Base-by-base conservation (phyloP, 2,113 vertebrate species). In the Dipodomys stephensi region DNA sequence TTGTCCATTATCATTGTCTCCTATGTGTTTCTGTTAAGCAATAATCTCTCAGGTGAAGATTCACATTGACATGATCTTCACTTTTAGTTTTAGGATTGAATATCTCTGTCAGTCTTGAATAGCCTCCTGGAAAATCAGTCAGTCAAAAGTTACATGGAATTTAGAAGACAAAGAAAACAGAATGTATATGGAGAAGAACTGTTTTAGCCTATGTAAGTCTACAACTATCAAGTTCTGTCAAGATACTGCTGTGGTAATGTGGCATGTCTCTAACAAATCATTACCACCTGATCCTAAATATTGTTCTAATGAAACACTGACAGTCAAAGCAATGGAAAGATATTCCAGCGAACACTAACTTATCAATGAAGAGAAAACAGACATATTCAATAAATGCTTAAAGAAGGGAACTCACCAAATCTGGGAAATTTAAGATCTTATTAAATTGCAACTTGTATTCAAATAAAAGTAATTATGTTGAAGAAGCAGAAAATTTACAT, bases 381-480 rank as follows among this genome's bases (percentile, higher is more conserved):
- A 12, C 3, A 46, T 20, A 53, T 64, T 94, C 28, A 87, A 79
- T 78, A 83, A 83, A 76, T 57, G 22, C 72, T 27, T 90, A 88
- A 91, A 83, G 73, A 65, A 28, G 9, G 4, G 0, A 20, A 80
- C 23, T 22, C 83, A 74, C 27, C 9, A 95, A 76, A 2, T 9
- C 53, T 57, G 53, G 53, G 16, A 57, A 18, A 16, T 57, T 57
- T 57, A 11, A 57, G 16, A 57, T 57, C 53, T 57, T 57, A 57
- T 18, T 57, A 57, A 93, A 93, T 84, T 35, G 69, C 28, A 84
- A 35, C 7, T 64, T 83, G 12, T 32, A 88, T 35, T 93, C 73
- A 93, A 87, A 89, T 96, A 25, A 57, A 96, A 60, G 85, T 95
- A 92, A 89, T 60, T 57, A 49, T 71, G 86, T 57, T 67, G 87